Percentiles rank a stretch among this genome's conserved stretches.
Conservation (phyloP, 2,797 vertebrate species). For the Corythornis leucogaster region DNA sequence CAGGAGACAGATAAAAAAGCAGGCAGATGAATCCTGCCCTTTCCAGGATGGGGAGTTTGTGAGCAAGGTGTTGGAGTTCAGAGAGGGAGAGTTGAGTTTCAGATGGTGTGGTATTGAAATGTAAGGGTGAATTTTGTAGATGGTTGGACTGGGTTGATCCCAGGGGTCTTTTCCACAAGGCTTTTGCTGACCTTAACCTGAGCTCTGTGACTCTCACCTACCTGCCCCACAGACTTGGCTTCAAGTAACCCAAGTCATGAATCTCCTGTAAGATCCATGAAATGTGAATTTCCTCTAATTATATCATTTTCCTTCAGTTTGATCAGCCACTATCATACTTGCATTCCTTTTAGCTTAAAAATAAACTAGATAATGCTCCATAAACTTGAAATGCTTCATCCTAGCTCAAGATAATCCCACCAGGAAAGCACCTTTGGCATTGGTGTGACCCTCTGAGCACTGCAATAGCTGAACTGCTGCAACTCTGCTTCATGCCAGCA, state of each 20-base stretch:
- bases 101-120: neutral
- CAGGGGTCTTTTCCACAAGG: too few relatives aligned
- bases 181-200: neutral
- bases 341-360: too few relatives aligned
- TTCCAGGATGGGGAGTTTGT: neutral
- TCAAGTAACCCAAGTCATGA: neutral
- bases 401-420: neutral
- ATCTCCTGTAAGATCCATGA: neutral
- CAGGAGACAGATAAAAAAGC: neutral
- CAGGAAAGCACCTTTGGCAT: neutral
- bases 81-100: neutral
- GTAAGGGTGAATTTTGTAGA: too few relatives aligned
- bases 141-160: too few relatives aligned
- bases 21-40: neutral
- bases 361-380: neutral
- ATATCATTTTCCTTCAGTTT: neutral
- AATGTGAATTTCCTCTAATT: neutral
- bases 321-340: neutral
- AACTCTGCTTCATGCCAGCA: conserved; percentile 1
- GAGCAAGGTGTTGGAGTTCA: neutral
- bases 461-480: neutral
- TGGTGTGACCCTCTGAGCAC: neutral
- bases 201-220: neutral
- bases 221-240: neutral
- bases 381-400: neutral